phyloP scores from a whole-genome alignment of 2,888 invertebrate species.

The Drosophila quinaria region DNA sequence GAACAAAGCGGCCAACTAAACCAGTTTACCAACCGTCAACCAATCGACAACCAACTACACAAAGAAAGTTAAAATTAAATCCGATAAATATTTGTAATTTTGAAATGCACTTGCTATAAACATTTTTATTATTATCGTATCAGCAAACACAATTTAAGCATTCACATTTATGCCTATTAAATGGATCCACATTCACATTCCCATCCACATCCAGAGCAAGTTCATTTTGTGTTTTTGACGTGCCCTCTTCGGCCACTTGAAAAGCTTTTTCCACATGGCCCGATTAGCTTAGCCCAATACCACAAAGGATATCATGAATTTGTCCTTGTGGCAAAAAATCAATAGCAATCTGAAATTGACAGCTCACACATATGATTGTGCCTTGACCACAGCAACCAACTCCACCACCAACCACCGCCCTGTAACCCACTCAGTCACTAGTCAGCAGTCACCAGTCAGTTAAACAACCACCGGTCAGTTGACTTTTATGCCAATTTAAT shows the following conservation, averaged over 20 bases:
- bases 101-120: slow-evolving; percentile 48
- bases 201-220: slow-evolving; percentile 29
- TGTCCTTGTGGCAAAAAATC: slow-evolving; percentile 62
- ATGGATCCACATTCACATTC: slow-evolving; percentile 22
- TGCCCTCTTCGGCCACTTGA: slow-evolving; percentile 54
- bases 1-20: slow-evolving; percentile 37
- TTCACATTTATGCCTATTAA: slow-evolving; percentile 36
- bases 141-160: slow-evolving; percentile 22
- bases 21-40: slow-evolving; percentile 13
- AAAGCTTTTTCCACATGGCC: slow-evolving; percentile 68
- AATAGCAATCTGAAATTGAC: slow-evolving; percentile 70
- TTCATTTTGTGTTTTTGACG: slow-evolving; percentile 51
- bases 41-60: slow-evolving; percentile 57
- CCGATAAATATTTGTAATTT: slow-evolving; percentile 22
- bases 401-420: background rate
- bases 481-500: slow-evolving; percentile 33
- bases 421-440: slow-evolving; percentile 1
- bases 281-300: slow-evolving; percentile 59
- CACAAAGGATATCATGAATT: slow-evolving; percentile 7
- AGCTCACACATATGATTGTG: slow-evolving; percentile 23
- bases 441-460: background rate
- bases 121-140: slow-evolving; percentile 31
- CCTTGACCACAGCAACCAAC: slow-evolving; percentile 3
- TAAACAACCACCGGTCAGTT: slow-evolving; percentile 18
- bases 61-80: slow-evolving; percentile 79